Conservation (phyloP, 2,888 invertebrate species). For the Lissonota sp. region DNA sequence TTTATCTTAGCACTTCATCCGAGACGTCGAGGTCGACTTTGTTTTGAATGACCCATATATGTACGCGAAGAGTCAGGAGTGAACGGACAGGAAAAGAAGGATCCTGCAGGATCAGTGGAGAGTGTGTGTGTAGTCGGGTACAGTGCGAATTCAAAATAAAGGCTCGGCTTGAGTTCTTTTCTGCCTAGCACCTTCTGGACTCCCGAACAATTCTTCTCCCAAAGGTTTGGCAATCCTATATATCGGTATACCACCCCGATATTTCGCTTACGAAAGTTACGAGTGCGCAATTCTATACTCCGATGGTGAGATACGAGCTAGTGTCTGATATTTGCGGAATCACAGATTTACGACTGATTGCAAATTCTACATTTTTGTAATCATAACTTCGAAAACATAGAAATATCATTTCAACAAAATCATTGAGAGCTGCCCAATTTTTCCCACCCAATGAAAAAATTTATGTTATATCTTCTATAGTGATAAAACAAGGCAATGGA, state of each 20-base stretch:
- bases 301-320: background rate
- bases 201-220: slow-evolving; percentile 18
- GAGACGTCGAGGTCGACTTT: too few relatives aligned
- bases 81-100: background rate
- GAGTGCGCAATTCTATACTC: slow-evolving; percentile 32
- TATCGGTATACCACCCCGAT: slow-evolving; percentile 16
- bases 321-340: background rate
- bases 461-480: too few relatives aligned
- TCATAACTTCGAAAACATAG: slow-evolving; percentile 10
- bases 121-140: slow-evolving; percentile 4
- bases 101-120: slow-evolving; percentile 23
- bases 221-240: slow-evolving; percentile 17
- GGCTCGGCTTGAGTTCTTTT: slow-evolving; percentile 15
- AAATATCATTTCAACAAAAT: too few relatives aligned
- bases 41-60: background rate
- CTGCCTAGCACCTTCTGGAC: slow-evolving; percentile 4
- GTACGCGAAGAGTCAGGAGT: background rate
- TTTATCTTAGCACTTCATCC: too few relatives aligned
- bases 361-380: slow-evolving; percentile 31
- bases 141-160: slow-evolving; percentile 46
- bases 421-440: too few relatives aligned
- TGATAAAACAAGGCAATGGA: too few relatives aligned
- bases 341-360: slow-evolving; percentile 25
- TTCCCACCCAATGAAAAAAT: too few relatives aligned
- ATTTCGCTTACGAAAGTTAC: slow-evolving; percentile 54